phyloP scores from a whole-genome alignment of 1,140 invertebrate species.

The Apis mellifera region DNA sequence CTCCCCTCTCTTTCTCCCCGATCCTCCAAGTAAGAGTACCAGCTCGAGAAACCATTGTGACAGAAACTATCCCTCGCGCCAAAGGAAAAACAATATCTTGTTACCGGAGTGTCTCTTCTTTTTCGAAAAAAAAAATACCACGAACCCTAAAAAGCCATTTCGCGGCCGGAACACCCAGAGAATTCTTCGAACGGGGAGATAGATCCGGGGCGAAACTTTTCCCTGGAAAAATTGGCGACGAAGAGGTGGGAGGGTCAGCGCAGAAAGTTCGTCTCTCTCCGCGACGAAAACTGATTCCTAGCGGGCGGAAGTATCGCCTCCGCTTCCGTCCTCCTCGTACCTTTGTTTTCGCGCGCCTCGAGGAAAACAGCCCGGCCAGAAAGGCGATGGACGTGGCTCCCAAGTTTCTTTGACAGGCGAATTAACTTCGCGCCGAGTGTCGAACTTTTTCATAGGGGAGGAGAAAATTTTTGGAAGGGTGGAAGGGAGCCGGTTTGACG shows the following conservation, averaged over 20 bases:
- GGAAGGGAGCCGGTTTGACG: not conserved
- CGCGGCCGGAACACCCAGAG: constrained; percentile 51
- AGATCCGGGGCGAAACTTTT: constrained; percentile 50
- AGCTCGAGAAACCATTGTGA: constrained; percentile 9
- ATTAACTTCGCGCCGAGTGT: not conserved
- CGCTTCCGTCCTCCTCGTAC: not conserved
- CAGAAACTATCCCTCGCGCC: constrained; percentile 31
- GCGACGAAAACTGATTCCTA: constrained; percentile 50
- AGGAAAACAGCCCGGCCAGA: not conserved
- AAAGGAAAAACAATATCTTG: constrained; percentile 55
- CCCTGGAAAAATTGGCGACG: constrained; percentile 21
- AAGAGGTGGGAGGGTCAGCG: constrained; percentile 21
- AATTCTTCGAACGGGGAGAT: constrained; percentile 35
- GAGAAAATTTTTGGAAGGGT: not conserved
- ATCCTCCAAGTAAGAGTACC: constrained; percentile 10
- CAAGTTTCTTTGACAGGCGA: constrained; percentile 13
- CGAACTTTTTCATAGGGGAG: not conserved
- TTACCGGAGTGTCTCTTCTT: constrained; percentile 38
- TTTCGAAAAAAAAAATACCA: constrained; percentile 14
- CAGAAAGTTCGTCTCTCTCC: too few relatives aligned
- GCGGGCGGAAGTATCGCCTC: constrained; percentile 33
- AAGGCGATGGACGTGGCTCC: not conserved
- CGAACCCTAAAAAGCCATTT: constrained; percentile 61
- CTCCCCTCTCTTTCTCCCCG: not conserved
- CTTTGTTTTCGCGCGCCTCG: constrained; percentile 50